phyloP scores from a whole-genome alignment of 1,140 invertebrate genomes.

The Ostrea denselamellosa region DNA sequence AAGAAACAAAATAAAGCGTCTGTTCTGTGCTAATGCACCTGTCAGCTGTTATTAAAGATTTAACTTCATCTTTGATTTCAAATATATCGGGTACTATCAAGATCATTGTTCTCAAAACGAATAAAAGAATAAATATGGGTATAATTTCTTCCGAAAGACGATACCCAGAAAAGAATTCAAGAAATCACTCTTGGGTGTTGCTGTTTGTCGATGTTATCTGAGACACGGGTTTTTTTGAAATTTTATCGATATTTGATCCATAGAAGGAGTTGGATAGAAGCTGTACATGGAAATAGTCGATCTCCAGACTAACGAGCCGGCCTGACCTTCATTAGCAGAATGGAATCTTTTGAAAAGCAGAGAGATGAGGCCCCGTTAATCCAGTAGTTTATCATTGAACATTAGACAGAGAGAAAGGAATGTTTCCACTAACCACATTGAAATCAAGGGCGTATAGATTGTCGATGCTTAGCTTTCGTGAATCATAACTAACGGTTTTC shows the following conservation, averaged over 20 bases:
- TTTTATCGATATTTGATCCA: slow-evolving; percentile 23
- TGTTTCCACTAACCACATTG: slow-evolving; percentile 28
- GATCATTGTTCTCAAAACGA: neutral
- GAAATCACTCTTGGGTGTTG: slow-evolving; percentile 25
- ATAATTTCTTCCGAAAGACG: slow-evolving; percentile 29
- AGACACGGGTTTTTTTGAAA: neutral
- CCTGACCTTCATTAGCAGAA: slow-evolving; percentile 21
- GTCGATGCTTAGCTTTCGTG: slow-evolving; percentile 8
- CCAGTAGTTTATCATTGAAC: slow-evolving; percentile 5
- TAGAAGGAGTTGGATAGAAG: neutral
- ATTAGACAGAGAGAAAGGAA: slow-evolving; percentile 35
- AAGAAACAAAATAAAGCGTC: neutral
- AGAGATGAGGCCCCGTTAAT: slow-evolving; percentile 18
- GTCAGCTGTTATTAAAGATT: slow-evolving; percentile 36
- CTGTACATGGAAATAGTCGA: slow-evolving; percentile 1
- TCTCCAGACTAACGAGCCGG: neutral
- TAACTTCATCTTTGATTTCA: slow-evolving; percentile 33
- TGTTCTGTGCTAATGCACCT: slow-evolving; percentile 18
- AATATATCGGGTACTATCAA: slow-evolving; percentile 22
- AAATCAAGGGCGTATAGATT: slow-evolving; percentile 32
- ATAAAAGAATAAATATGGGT: slow-evolving; percentile 6
- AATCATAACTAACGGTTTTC: neutral
- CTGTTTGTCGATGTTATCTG: slow-evolving; percentile 9
- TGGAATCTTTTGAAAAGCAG: slow-evolving; percentile 26
- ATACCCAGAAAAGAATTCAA: slow-evolving; percentile 4